Conservation (phyloP, 2,113 vertebrate species). For the Erythrocercus mccallii region DNA sequence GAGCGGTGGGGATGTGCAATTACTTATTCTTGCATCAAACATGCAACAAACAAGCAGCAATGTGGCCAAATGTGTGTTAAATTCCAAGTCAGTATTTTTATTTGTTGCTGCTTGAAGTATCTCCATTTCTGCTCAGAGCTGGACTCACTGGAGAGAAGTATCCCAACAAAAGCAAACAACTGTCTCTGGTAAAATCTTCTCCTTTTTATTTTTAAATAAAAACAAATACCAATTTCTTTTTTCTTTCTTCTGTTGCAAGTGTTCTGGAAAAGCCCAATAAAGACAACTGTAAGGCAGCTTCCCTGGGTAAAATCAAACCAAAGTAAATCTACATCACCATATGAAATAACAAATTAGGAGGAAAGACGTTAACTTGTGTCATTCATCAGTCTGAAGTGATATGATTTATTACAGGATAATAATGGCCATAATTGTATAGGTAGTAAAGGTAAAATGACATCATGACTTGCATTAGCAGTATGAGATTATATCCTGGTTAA, state of each 20-base stretch:
- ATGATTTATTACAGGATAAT: slow-evolving; percentile 47
- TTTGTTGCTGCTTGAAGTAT: neutral
- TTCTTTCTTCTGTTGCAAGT: neutral
- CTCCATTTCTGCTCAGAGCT: neutral
- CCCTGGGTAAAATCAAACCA: neutral
- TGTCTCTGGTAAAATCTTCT: neutral
- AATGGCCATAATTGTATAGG: slow-evolving; percentile 27
- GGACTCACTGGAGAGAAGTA: neutral
- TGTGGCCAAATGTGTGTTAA: neutral
- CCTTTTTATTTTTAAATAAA: neutral
- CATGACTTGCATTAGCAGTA: slow-evolving; percentile 52
- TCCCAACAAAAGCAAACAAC: neutral
- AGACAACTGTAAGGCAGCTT: neutral
- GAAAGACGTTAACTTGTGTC: slow-evolving; percentile 16
- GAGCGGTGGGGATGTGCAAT: neutral
- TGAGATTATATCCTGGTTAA: slow-evolving; percentile 65
- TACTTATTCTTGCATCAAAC: neutral
- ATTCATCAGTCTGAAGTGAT: slow-evolving; percentile 51
- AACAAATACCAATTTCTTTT: neutral
- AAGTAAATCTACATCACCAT: neutral
- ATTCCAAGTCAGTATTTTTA: neutral
- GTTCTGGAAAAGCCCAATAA: neutral
- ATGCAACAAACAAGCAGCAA: neutral
- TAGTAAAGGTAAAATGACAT: slow-evolving; percentile 62
- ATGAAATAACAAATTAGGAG: slow-evolving; percentile 27